Percentiles rank a stretch among this genome's conserved stretches.
These are phyloP conservation scores for Mythimna impura DNA, from an alignment of 2,888 invertebrate genomes.

Conservation along the genomic window DNA sequence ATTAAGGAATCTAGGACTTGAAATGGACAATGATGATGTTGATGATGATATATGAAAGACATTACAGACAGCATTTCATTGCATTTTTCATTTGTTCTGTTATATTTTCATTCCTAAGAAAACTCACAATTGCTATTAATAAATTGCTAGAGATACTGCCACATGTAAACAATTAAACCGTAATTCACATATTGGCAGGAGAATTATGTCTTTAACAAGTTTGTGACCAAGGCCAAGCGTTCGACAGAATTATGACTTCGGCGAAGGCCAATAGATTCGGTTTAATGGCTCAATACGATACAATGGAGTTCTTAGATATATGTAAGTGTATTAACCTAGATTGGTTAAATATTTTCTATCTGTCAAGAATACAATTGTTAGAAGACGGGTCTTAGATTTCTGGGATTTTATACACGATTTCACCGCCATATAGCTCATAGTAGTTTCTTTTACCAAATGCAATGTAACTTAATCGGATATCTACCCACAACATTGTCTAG, in stretches of 20 bases:
- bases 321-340: conserved; percentile 1
- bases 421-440: conserved; percentile 1
- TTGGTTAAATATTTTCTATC: background rate
- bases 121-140: conserved; percentile 20
- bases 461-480: conserved; percentile 54
- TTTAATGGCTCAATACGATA: conserved; percentile 49
- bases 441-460: conserved; percentile 33
- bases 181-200: conserved; percentile 48
- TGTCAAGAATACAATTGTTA: background rate
- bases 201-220: conserved; percentile 50
- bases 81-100: background rate
- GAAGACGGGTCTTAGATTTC: background rate
- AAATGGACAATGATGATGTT: background rate
- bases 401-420: background rate
- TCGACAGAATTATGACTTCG: conserved; percentile 38
- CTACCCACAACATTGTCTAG: conserved; percentile 57
- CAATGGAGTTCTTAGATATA: conserved; percentile 29
- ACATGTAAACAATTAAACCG: conserved; percentile 28
- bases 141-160: conserved; percentile 27
- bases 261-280: conserved; percentile 36
- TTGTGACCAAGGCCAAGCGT: conserved; percentile 50
- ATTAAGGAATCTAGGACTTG: background rate
- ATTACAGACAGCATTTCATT: background rate
- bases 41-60: background rate
- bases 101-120: background rate